Evolutionary conservation across 1,140 invertebrate species (phyloP).

Genomic region (Drosophila kurseongensis): DNA sequence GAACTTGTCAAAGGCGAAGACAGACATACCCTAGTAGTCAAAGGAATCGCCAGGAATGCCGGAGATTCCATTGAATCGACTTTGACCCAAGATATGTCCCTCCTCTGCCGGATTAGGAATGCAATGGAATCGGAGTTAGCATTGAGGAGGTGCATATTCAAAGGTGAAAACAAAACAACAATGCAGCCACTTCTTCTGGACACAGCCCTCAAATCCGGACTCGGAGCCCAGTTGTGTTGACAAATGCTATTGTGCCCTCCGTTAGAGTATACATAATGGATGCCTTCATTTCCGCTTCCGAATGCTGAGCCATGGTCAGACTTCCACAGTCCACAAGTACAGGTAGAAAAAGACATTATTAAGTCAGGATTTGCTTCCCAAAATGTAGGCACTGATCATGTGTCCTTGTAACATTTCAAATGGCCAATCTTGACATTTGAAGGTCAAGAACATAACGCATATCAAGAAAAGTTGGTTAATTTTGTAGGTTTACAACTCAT

Average conservation of each 20-base stretch:
- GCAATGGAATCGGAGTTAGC: not conserved
- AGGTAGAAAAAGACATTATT: slow-evolving; percentile 2
- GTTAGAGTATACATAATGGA: slow-evolving; percentile 27
- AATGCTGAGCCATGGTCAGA: not conserved
- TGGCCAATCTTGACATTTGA: no score
- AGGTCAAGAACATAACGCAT: no score
- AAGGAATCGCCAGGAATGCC: slow-evolving; percentile 7
- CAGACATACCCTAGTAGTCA: not conserved
- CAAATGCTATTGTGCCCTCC: slow-evolving; percentile 25
- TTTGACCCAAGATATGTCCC: not conserved
- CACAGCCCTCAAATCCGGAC: not conserved
- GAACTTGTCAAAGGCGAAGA: not conserved
- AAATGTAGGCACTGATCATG: not conserved
- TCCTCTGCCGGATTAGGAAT: not conserved
- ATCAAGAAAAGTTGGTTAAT: no score
- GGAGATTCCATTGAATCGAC: not conserved
- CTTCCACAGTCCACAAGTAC: not conserved
- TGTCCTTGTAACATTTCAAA: not conserved
- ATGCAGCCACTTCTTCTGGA: slow-evolving; percentile 16
- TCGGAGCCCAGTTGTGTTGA: not conserved
- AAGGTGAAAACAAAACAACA: slow-evolving; percentile 13
- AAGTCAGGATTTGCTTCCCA: slow-evolving; percentile 1
- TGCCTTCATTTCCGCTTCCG: slow-evolving; percentile 47
- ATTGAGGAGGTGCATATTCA: not conserved
- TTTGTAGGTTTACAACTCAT: no score